These are phyloP conservation scores for Ligdia adustata DNA, from an alignment of 2,888 invertebrate species.

Conservation along the genomic window DNA sequence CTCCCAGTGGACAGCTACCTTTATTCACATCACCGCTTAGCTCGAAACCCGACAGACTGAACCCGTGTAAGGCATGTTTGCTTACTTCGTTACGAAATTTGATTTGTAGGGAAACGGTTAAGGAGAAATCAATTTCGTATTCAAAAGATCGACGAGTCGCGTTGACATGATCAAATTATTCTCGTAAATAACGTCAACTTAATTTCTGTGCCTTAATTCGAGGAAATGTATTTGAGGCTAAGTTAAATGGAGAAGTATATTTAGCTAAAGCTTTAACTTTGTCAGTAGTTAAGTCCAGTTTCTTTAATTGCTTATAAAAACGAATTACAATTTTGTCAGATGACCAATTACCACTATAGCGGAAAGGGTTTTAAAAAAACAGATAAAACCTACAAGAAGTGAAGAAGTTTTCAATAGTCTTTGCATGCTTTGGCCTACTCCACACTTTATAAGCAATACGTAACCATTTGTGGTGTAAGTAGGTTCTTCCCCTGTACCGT, in stretches of 20 bases:
- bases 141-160: conserved; percentile 18
- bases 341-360: no score
- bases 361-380: no score
- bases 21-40: conserved; percentile 12
- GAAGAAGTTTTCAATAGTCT: no score
- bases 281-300: no score
- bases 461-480: no score
- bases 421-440: no score
- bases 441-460: no score
- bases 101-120: conserved; percentile 24
- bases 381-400: no score
- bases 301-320: no score
- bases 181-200: conserved; percentile 14
- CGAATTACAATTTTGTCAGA: no score
- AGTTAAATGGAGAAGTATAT: not conserved
- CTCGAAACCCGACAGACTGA: conserved; percentile 18
- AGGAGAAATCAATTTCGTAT: conserved; percentile 24
- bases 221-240: conserved; percentile 1
- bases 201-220: conserved; percentile 1
- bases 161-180: conserved; percentile 13
- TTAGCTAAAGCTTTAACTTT: no score
- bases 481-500: no score
- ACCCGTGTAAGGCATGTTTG: conserved; percentile 26
- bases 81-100: conserved; percentile 25
- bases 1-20: not conserved